A percentile compares a stretch with the other conserved stretches of the same genome.
These are phyloP conservation scores for Gonatopus flavifemur DNA, from an alignment of 1,140 invertebrate species.

Conservation along the genomic window DNA sequence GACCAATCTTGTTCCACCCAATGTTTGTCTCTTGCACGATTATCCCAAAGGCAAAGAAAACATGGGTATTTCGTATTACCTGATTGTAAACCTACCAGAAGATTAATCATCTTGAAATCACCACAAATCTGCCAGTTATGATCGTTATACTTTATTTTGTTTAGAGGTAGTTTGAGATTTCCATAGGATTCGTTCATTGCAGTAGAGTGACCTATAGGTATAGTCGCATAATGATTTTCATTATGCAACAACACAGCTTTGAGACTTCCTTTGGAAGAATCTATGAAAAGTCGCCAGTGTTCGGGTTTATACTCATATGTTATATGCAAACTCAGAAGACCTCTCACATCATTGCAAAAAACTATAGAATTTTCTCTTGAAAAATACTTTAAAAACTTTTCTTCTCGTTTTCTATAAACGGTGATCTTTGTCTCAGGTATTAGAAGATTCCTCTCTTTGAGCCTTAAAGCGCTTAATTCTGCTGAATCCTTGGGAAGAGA, in stretches of 20 bases:
- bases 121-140: too few species aligned
- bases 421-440: too few species aligned
- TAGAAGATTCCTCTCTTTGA: too few species aligned
- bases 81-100: background rate
- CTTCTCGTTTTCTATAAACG: conserved; percentile 15
- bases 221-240: background rate
- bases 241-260: background rate
- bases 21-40: background rate
- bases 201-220: background rate
- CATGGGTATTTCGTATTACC: background rate
- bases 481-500: too few species aligned
- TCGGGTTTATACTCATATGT: conserved; percentile 4
- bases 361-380: conserved; percentile 10
- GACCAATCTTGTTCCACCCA: background rate
- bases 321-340: conserved; percentile 6
- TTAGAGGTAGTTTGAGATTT: background rate
- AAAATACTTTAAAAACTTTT: conserved; percentile 15
- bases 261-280: background rate
- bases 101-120: background rate
- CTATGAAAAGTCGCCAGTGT: background rate
- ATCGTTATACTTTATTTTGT: background rate
- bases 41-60: too few species aligned
- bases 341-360: conserved; percentile 15
- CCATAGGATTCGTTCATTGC: background rate
- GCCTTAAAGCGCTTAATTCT: too few species aligned